phyloP scores from a whole-genome alignment of 2,888 invertebrate species.

The Drosophila sordidapex region DNA sequence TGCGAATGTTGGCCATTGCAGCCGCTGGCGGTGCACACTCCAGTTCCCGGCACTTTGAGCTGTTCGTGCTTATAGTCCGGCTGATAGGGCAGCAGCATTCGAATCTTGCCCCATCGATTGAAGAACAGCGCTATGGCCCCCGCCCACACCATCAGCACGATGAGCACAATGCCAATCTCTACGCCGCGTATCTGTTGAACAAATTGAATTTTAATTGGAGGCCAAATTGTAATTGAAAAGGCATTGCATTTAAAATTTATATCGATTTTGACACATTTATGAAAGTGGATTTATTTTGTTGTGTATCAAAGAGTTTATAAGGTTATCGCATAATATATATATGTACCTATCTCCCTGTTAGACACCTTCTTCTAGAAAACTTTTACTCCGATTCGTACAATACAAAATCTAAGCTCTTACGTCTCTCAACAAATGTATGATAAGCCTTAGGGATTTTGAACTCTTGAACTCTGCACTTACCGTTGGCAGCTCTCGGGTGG shows the following conservation, averaged over 20 bases:
- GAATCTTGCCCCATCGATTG: conserved; percentile 95
- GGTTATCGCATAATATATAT: neutral
- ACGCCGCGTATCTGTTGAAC: conserved; percentile 92
- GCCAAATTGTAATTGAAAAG: neutral
- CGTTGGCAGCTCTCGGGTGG: conserved; percentile 84
- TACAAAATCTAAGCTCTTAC: neutral
- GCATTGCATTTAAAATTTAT: neutral
- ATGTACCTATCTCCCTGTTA: neutral
- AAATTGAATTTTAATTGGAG: neutral
- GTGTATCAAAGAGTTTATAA: neutral
- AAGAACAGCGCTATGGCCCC: conserved; percentile 95
- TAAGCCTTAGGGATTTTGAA: neutral
- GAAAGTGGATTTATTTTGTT: neutral
- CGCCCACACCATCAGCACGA: conserved; percentile 93
- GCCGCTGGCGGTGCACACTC: conserved; percentile 88
- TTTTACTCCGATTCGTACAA: neutral
- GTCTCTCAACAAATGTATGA: neutral
- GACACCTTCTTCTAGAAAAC: neutral
- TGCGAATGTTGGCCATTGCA: conserved; percentile 87
- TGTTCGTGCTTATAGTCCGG: conserved; percentile 96
- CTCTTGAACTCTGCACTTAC: conserved; percentile 62
- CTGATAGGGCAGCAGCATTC: conserved; percentile 96
- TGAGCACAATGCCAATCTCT: conserved; percentile 94
- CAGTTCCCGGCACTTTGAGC: conserved; percentile 91
- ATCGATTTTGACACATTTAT: neutral